These are phyloP conservation scores for Apamea sordens DNA, from an alignment of 2,888 invertebrate genomes.

Conservation along the genomic window DNA sequence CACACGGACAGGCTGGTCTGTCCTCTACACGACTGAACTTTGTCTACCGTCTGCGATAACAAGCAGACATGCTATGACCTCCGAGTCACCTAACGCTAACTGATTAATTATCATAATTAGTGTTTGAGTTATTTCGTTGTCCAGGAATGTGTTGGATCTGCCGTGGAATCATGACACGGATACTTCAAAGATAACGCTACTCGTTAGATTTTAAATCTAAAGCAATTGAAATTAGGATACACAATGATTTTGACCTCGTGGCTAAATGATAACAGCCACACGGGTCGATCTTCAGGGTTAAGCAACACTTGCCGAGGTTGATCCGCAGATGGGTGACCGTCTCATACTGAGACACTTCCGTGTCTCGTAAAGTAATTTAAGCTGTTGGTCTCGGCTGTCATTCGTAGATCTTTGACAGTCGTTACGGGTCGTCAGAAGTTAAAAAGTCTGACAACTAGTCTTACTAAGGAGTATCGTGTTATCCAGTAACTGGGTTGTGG, in stretches of 20 bases:
- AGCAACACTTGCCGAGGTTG: no score
- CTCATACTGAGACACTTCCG: no score
- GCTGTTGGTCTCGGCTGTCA: no score
- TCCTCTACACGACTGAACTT: constrained; percentile 35
- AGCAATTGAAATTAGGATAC: background rate
- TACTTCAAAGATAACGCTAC: background rate
- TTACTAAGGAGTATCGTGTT: no score
- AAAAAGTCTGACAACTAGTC: no score
- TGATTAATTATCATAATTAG: constrained; percentile 29
- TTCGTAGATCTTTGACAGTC: no score
- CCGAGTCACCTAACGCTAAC: constrained; percentile 24
- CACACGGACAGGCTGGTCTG: constrained; percentile 2
- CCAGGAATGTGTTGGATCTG: background rate
- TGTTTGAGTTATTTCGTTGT: constrained; percentile 6
- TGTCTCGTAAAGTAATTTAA: no score
- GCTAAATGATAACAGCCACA: no score
- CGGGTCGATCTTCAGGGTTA: no score
- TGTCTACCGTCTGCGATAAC: constrained; percentile 43
- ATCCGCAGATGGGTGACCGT: no score
- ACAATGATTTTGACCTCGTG: background rate
- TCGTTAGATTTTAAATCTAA: background rate
- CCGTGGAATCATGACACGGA: background rate
- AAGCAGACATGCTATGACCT: constrained; percentile 46
- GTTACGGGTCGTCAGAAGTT: no score
- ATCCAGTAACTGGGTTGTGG: no score